phyloP scores from a whole-genome alignment of 1,140 invertebrate species.

The Aphelenchoides besseyi region DNA sequence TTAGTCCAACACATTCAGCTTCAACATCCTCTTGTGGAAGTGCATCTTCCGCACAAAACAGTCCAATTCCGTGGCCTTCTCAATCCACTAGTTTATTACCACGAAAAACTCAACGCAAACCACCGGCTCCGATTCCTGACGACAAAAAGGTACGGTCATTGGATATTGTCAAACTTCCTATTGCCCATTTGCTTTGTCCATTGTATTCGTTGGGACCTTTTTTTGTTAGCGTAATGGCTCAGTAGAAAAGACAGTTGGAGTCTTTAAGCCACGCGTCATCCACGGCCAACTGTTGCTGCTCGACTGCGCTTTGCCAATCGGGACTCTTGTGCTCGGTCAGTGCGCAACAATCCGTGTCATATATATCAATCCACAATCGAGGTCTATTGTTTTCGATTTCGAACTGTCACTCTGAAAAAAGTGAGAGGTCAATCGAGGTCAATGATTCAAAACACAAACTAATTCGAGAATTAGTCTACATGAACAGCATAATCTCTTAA shows the following conservation, averaged over 20 bases:
- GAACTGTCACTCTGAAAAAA: too few relatives aligned
- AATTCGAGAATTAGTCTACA: too few relatives aligned
- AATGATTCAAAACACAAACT: too few relatives aligned
- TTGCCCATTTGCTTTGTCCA: conserved; percentile 5
- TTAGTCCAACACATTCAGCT: conserved; percentile 24
- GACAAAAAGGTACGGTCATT: conserved; percentile 28
- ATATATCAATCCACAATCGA: background rate
- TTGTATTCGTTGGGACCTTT: too few relatives aligned
- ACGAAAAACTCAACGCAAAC: conserved; percentile 12
- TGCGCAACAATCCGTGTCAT: conserved; percentile 12
- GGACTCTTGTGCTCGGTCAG: background rate
- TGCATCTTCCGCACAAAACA: conserved; percentile 16
- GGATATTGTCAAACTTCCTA: background rate
- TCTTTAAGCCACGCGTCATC: background rate
- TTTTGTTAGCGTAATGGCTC: background rate
- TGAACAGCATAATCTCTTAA: conserved; percentile 1
- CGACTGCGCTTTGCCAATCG: background rate
- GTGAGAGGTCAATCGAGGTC: too few relatives aligned
- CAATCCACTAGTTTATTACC: background rate
- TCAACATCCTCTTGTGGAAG: conserved; percentile 24
- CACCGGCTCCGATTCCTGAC: conserved; percentile 27
- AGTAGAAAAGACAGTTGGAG: background rate
- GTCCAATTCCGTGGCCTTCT: conserved; percentile 11
- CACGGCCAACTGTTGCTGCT: conserved; percentile 9
- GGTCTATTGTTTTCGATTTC: too few relatives aligned